Evolutionary conservation across 2,113 vertebrate genomes (phyloP).

Genomic region (Bucco capensis): DNA sequence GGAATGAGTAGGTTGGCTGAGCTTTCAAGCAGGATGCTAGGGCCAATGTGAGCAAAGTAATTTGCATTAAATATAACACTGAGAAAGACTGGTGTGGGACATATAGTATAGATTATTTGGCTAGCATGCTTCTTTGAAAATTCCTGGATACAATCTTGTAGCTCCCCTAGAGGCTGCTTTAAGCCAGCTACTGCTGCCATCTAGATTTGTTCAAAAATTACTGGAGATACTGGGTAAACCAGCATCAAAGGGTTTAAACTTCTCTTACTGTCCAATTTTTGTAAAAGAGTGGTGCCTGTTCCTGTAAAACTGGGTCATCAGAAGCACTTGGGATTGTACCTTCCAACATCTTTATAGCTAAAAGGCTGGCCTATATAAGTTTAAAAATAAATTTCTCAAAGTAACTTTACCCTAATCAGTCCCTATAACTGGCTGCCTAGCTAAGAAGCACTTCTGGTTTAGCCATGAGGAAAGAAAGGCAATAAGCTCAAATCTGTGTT

Average conservation of each 20-base stretch:
- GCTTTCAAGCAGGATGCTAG: background rate
- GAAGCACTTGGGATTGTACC: background rate
- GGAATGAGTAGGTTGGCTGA: background rate
- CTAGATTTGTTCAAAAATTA: background rate
- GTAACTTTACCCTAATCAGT: background rate
- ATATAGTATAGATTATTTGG: background rate
- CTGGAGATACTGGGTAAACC: background rate
- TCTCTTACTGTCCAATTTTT: background rate
- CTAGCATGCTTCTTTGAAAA: background rate
- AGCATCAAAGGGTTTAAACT: background rate
- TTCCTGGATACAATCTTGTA: constrained; percentile 5
- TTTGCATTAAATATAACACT: background rate
- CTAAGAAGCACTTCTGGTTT: constrained; percentile 7
- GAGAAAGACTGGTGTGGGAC: background rate
- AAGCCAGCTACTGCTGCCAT: background rate
- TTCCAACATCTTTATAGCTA: constrained; percentile 27
- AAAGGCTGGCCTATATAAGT: constrained; percentile 13
- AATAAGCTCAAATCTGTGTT: constrained; percentile 9
- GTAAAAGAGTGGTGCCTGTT: background rate
- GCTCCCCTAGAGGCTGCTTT: constrained; percentile 48
- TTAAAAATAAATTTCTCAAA: constrained; percentile 38
- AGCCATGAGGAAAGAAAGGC: background rate
- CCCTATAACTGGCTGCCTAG: background rate
- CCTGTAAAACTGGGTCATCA: constrained; percentile 11
- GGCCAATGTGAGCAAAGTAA: background rate